These are phyloP conservation scores for Rissa tridactyla DNA, from an alignment of 2,113 vertebrate genomes.

Conservation along the genomic window DNA sequence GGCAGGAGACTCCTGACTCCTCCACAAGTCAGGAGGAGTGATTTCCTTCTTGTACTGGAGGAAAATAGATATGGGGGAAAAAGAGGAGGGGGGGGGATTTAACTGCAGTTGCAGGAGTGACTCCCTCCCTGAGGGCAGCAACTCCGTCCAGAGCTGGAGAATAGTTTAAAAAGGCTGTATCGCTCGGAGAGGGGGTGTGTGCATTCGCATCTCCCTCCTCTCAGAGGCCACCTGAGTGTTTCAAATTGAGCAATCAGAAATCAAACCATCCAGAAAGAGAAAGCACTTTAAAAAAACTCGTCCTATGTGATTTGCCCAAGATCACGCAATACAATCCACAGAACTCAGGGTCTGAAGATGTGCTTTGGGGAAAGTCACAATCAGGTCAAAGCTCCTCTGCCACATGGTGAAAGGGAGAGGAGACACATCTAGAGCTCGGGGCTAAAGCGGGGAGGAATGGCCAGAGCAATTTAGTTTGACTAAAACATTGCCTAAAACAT, in stretches of 20 bases:
- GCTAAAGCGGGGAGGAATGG: not conserved
- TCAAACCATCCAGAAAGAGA: not conserved
- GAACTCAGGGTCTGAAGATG: not conserved
- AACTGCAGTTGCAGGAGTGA: not conserved
- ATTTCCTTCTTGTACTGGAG: not conserved
- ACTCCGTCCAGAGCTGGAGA: not conserved
- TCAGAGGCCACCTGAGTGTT: not conserved
- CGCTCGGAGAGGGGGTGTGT: rapidly evolving
- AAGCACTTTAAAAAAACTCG: not conserved
- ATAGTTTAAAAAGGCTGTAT: not conserved
- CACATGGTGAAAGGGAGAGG: not conserved
- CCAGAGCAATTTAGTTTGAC: not conserved
- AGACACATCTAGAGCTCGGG: not conserved
- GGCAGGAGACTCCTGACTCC: not conserved
- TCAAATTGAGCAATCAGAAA: not conserved
- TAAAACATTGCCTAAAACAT: not conserved
- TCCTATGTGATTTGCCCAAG: not conserved
- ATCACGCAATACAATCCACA: not conserved
- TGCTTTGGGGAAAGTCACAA: not conserved
- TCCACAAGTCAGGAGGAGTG: not conserved
- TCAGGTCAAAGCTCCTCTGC: not conserved
- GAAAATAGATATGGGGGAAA: not conserved
- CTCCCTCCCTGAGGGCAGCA: not conserved
- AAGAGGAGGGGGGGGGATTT: not conserved
- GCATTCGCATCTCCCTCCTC: not conserved